phyloP scores from a whole-genome alignment of 2,113 vertebrate species.

The Oreochromis aureus region DNA sequence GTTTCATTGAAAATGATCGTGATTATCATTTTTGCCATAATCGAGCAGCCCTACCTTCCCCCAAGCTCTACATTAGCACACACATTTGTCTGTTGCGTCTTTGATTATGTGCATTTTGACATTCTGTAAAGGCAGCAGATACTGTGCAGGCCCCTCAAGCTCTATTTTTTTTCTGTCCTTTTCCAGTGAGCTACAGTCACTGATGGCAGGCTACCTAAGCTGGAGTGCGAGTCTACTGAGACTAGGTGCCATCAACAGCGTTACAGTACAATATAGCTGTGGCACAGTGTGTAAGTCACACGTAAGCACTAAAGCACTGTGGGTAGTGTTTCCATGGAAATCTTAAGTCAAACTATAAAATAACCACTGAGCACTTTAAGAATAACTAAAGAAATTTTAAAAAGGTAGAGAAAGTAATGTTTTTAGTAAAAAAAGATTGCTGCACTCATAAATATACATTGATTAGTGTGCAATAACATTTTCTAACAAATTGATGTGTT shows the following conservation, averaged over 20 bases:
- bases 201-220: not conserved
- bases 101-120: not conserved
- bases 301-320: not conserved
- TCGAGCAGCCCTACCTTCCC: no score
- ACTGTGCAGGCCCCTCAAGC: not conserved
- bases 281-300: not conserved
- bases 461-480: not conserved
- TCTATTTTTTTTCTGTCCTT: not conserved
- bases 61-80: rapidly evolving
- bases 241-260: not conserved
- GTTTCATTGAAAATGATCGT: no score
- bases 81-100: not conserved
- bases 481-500: not conserved
- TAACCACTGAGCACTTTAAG: not conserved
- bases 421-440: not conserved
- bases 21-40: no score
- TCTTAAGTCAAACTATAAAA: not conserved
- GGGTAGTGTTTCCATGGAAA: not conserved
- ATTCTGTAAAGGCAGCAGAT: not conserved
- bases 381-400: not conserved
- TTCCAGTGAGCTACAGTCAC: not conserved
- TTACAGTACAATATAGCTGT: not conserved
- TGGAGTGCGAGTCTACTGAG: no score
- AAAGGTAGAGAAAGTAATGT: not conserved
- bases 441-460: not conserved